Conservation (phyloP, 35 echinoderm and acorn worm species). For the Strongylocentrotus purpuratus region DNA sequence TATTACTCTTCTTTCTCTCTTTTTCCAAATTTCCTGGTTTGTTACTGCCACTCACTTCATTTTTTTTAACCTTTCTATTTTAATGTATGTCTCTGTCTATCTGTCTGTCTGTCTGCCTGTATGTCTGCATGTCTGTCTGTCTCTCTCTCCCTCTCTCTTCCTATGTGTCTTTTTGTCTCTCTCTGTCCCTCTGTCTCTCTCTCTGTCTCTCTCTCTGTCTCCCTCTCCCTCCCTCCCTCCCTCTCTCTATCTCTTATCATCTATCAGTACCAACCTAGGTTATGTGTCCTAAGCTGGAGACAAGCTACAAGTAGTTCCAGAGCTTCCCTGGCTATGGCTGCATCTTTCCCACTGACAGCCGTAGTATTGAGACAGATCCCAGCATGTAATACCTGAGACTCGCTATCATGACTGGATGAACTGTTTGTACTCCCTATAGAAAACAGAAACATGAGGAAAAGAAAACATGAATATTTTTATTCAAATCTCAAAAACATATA, state of each 20-base stretch:
- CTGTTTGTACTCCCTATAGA: conserved; percentile 75
- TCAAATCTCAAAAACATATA: no score
- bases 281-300: conserved; percentile 82
- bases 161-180: no score
- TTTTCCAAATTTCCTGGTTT: no score
- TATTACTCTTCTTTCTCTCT: no score
- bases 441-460: background rate
- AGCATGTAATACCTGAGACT: conserved; percentile 77
- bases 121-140: no score
- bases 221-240: no score
- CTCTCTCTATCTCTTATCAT: background rate
- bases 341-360: conserved; percentile 76
- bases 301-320: conserved; percentile 94
- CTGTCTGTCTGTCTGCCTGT: no score
- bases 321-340: conserved; percentile 94
- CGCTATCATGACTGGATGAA: conserved; percentile 73
- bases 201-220: background rate
- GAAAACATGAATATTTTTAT: no score
- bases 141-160: no score
- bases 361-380: conserved; percentile 79
- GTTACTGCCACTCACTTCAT: no score
- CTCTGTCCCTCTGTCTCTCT: background rate
- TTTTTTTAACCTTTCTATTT: no score
- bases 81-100: no score
- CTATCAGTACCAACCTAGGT: conserved; percentile 64